Evolutionary conservation across 2,797 vertebrate genomes (phyloP).

Genomic region (Macropus fuliginosus): DNA sequence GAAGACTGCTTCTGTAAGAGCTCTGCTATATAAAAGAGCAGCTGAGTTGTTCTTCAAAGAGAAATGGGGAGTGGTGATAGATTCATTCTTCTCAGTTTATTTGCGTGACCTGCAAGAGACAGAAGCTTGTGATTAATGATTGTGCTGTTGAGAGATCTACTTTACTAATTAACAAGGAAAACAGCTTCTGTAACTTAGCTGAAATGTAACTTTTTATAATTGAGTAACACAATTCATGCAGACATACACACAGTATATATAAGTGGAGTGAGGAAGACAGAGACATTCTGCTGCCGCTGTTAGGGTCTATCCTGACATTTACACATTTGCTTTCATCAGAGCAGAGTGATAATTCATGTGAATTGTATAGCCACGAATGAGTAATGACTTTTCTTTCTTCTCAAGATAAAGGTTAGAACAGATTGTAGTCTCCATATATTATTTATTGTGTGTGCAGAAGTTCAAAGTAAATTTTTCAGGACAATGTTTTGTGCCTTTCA

Average conservation of each 20-base stretch:
- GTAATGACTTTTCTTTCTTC: conserved; percentile 76
- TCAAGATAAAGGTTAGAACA: conserved; percentile 78
- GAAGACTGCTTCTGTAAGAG: conserved; percentile 7
- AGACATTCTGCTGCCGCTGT: conserved; percentile 26
- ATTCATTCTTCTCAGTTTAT: conserved; percentile 48
- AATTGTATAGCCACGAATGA: conserved; percentile 62
- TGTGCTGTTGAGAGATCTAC: conserved; percentile 39
- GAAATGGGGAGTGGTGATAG: conserved; percentile 30
- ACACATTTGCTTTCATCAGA: conserved; percentile 65
- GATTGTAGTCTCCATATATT: conserved; percentile 73
- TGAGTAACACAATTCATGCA: conserved; percentile 35
- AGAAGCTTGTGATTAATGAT: conserved; percentile 60
- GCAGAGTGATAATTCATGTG: conserved; percentile 72
- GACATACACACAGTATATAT: conserved; percentile 43
- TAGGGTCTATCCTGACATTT: conserved; percentile 71
- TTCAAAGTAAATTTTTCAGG: conserved; percentile 56
- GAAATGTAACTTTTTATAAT: conserved; percentile 53
- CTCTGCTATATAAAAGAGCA: neutral
- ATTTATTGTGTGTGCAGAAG: conserved; percentile 52
- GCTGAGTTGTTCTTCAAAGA: neutral
- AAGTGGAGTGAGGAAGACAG: conserved; percentile 61
- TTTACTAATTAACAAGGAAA: conserved; percentile 76
- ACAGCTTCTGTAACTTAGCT: conserved; percentile 54
- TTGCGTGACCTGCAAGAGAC: conserved; percentile 40
- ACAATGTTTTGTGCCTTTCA: conserved; percentile 29